phyloP scores from a whole-genome alignment of 2,888 invertebrate species.

The Schrankia costaestrigalis region DNA sequence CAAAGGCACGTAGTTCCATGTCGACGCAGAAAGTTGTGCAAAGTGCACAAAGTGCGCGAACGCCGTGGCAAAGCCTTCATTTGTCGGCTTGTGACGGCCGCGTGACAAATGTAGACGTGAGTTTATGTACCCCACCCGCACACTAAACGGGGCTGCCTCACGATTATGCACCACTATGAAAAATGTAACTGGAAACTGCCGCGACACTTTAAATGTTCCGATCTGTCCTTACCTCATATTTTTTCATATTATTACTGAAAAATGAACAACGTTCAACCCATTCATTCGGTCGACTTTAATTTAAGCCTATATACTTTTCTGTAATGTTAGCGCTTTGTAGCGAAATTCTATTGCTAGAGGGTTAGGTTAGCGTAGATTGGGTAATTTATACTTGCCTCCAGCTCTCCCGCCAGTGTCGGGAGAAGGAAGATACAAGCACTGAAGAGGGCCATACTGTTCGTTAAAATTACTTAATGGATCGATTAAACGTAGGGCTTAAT shows the following conservation, averaged over 20 bases:
- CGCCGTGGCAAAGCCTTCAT: conserved; percentile 78
- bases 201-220: conserved; percentile 33
- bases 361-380: conserved; percentile 76
- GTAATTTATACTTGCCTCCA: conserved; percentile 77
- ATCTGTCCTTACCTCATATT: conserved; percentile 22
- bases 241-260: conserved; percentile 24
- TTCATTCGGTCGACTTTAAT: conserved; percentile 58
- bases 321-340: conserved; percentile 62
- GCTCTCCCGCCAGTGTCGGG: conserved; percentile 44
- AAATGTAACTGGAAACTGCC: conserved; percentile 50
- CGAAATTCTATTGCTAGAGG: conserved; percentile 72
- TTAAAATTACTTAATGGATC: conserved; percentile 74
- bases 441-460: conserved; percentile 62
- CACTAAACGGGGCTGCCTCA: conserved; percentile 46
- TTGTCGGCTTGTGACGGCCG: conserved; percentile 78
- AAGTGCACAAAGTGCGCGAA: conserved; percentile 78
- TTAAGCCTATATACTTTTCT: conserved; percentile 70
- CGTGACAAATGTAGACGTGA: conserved; percentile 78
- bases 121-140: conserved; percentile 55
- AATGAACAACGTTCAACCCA: conserved; percentile 43
- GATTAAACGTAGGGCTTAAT: conserved; percentile 65
- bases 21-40: conserved; percentile 75
- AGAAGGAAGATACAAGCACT: conserved; percentile 57
- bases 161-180: conserved; percentile 67
- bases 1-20: conserved; percentile 76